Base-by-base conservation (phyloP, 1,140 invertebrate genomes). In the Thrips palmi region DNA sequence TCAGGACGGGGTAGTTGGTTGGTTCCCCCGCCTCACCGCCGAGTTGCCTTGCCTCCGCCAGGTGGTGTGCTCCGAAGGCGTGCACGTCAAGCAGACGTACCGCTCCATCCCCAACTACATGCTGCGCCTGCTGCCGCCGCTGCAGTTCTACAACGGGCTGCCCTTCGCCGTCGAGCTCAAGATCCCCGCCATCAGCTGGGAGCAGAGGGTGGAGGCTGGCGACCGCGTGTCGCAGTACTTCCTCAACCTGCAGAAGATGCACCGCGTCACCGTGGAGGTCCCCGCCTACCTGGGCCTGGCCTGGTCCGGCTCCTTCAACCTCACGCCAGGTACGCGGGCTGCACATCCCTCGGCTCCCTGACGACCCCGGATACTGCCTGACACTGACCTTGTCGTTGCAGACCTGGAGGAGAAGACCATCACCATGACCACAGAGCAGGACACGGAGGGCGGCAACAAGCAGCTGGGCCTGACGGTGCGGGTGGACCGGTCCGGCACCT, bases 81-180 rank as follows among this genome's bases (percentile, higher is more conserved):
- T 51, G 6, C 40, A n/a, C 54, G 40, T 46, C 22, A 41, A 45
- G 44, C 41, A 50, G 12, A 39, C 33, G 30, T 60, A 53, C 41
- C 56, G 58, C 37, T 48, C 58, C 20, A 57, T 81, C 11, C 80
- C 80, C 0, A 82, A 83, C 51, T 79, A 79, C 48, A 56, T 73
- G 3, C 63, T 86, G 20, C 66, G 67, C 23, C 59, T 84, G 5
- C 49, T 79, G 40, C 75, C 81, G 2, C 77, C 81, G 0, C 56
- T 85, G 17, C 60, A 72, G 11, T 60, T 86, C 4, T 72, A 81
- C 53, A 86, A 86, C 52, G 68, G 73, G 30, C 60, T 87, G 20
- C 81, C 81, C 2, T 74, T 75, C 47, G 67, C 70, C 1, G 49
- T 78, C 6, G 65, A 74, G 45, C 52, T 77, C 5, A 56, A 60